Conservation (phyloP, 2,888 invertebrate genomes). For the Ellobium chinense region DNA sequence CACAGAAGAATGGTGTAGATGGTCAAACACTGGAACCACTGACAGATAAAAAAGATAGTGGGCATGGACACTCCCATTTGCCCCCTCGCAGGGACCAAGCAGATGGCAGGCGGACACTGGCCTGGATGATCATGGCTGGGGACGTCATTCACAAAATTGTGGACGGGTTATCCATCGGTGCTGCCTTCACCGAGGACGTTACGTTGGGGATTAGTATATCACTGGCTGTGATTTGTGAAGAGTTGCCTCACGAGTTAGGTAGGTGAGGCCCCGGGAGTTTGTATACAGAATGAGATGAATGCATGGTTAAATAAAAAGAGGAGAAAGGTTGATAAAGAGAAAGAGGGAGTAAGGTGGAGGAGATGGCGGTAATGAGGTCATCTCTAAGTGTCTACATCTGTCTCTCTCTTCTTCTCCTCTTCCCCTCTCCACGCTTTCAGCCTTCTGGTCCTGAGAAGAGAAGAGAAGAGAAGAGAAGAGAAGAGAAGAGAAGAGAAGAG, state of each 20-base stretch:
- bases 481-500: too few relatives aligned
- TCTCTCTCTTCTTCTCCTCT: too few relatives aligned
- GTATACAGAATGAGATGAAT: too few relatives aligned
- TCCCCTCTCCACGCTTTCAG: too few relatives aligned
- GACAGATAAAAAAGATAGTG: background rate
- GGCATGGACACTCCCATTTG: constrained; percentile 26
- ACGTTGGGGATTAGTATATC: constrained; percentile 82
- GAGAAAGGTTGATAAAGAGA: too few relatives aligned
- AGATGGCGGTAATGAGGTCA: too few relatives aligned
- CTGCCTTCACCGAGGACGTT: constrained; percentile 82
- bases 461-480: too few relatives aligned
- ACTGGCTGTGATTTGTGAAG: constrained; percentile 83
- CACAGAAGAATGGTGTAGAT: background rate
- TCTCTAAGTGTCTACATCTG: too few relatives aligned
- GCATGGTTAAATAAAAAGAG: too few relatives aligned
- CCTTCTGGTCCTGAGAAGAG: too few relatives aligned
- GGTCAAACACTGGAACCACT: background rate
- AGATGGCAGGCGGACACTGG: constrained; percentile 81
- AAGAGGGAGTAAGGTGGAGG: too few relatives aligned
- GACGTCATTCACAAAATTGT: constrained; percentile 84
- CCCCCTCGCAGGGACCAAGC: background rate
- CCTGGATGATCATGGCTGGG: constrained; percentile 84
- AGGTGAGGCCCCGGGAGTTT: too few relatives aligned
- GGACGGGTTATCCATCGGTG: constrained; percentile 83
- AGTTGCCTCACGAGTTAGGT: constrained; percentile 84